These are phyloP conservation scores for Corynorhinus townsendii DNA, from an alignment of 2,113 vertebrate genomes.

Conservation along the genomic window DNA sequence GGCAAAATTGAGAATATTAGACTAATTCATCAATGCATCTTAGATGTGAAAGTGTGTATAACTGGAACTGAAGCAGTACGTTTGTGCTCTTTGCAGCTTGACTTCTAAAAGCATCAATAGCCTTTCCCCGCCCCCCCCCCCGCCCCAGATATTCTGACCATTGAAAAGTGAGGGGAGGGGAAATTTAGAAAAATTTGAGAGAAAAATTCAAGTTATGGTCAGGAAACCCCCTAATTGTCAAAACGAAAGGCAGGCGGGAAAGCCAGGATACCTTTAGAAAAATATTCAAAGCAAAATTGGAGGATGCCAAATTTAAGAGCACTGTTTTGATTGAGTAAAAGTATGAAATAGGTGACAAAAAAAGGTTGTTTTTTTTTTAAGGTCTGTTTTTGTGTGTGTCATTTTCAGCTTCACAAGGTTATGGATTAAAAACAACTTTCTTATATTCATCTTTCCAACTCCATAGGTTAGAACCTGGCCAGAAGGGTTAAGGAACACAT, in stretches of 20 bases:
- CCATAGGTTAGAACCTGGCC: neutral
- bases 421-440: neutral
- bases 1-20: neutral
- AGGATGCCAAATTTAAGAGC: neutral
- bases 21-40: neutral
- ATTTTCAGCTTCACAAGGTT: neutral
- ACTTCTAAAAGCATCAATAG: neutral
- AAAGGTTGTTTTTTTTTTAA: neutral
- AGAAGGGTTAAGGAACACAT: neutral
- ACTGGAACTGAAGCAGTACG: neutral
- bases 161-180: conserved; percentile 8
- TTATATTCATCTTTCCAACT: neutral
- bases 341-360: neutral
- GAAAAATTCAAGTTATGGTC: neutral
- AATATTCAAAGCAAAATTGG: neutral
- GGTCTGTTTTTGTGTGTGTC: neutral
- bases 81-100: neutral
- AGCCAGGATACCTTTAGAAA: conserved; percentile 32
- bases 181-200: conserved; percentile 17
- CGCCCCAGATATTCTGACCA: neutral
- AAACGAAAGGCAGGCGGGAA: conserved; percentile 16
- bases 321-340: neutral
- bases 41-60: neutral
- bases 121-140: too few relatives aligned
- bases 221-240: conserved; percentile 44